phyloP scores from a whole-genome alignment of 2,797 vertebrate genomes.

The Buphagus erythrorhynchus region DNA sequence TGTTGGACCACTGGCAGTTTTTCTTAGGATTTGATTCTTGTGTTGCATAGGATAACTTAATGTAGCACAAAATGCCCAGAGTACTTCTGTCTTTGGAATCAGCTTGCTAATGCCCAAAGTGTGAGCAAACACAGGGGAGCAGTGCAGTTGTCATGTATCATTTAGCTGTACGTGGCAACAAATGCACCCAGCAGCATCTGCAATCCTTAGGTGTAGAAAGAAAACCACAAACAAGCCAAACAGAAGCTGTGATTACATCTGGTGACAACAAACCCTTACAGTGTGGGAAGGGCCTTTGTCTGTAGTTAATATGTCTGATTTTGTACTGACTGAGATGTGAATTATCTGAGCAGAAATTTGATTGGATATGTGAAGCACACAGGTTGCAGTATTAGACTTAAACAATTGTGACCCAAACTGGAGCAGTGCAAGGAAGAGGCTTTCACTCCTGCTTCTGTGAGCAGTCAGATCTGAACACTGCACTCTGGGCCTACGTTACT shows the following conservation, averaged over 20 bases:
- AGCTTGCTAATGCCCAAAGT: background rate
- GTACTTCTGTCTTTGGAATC: conserved; percentile 29
- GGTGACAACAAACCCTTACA: background rate
- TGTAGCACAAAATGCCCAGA: conserved; percentile 39
- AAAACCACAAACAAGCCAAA: background rate
- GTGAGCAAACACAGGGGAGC: background rate
- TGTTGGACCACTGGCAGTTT: conserved; percentile 37
- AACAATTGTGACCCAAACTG: background rate
- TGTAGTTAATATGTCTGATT: background rate
- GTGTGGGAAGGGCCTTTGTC: background rate
- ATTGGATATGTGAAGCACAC: background rate
- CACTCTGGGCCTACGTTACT: background rate
- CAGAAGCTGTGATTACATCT: background rate
- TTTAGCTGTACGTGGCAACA: background rate
- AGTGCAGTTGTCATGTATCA: background rate
- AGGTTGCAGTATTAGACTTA: background rate
- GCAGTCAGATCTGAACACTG: background rate
- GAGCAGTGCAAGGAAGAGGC: background rate
- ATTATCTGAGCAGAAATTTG: background rate
- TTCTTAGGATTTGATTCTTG: conserved; percentile 41
- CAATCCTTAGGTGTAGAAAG: background rate
- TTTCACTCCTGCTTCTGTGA: background rate
- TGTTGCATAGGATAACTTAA: conserved; percentile 14
- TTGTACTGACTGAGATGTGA: background rate
- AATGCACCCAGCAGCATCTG: background rate